Base-by-base conservation (phyloP, 2,888 invertebrate genomes). In the Microdon myrmicae region DNA sequence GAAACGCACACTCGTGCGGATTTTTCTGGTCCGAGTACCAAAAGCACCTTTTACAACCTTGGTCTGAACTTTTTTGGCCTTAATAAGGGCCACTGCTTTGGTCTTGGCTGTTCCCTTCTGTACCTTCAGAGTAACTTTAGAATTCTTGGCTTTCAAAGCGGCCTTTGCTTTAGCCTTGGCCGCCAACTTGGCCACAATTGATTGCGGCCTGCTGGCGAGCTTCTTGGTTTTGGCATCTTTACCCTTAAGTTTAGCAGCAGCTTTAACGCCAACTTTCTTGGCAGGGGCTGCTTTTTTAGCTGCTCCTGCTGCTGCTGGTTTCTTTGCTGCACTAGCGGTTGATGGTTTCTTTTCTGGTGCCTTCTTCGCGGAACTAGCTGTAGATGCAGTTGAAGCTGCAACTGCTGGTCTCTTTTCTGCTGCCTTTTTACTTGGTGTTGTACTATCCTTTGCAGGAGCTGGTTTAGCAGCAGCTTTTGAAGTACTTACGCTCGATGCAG, bases 1-100 rank as follows among this genome's bases (percentile, higher is more conserved):
- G 87, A 99, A 99, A 76, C 94, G 94, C 69, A 97, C 97, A 3
- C 92, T 90, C 29, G 94, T 96, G 77, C 98, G 90, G 72, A 98
- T 89, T 82, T 97, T 94, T 69, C 94, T 87, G 7, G 87, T 86
- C 49, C 93, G 85, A 53, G 92, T 93, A 73, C 93, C 94, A 84
- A 92, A 89, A 72, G 90, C 87, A 68, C 97, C 97, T 80, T 94
- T 95, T 69, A 95, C 85, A 55, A 96, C 89, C 88, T 93, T 94
- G 72, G 88, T 90, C 79, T 92, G 93, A 10, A 90, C 87, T 79
- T 90, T 92, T 69, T 91, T 85, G 51, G 95, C 95, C 75, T 91
- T 92, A 41, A 86, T 83, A 66, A 91, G 68, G 45, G 80, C 84
- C 19, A 84, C 80, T 41, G 84, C 81, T 68, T 83, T 81, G 38